Evolutionary conservation across 2,888 invertebrate species (phyloP), one percentile per base, ranked within the genome.

Genomic region (Mylabris sibirica): DNA sequence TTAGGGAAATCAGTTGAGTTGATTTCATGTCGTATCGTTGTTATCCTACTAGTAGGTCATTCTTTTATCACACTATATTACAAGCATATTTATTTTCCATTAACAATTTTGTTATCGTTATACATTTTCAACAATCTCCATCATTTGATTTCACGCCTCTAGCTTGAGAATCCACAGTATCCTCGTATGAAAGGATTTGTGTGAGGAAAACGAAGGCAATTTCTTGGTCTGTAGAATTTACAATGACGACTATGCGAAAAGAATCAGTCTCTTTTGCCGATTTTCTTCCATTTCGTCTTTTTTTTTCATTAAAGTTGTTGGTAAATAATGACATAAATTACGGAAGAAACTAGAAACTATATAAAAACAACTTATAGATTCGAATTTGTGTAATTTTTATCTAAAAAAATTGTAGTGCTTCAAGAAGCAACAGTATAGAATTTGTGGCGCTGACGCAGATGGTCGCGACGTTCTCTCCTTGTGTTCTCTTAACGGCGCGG

Each of bases 351-450:
- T 5, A 30, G 8, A 30, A 30, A 30, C 3, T n/a, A n/a, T n/a
- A n/a, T n/a, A n/a, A n/a, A n/a, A n/a, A n/a, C n/a, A n/a, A n/a
- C n/a, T n/a, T n/a, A n/a, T n/a, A n/a, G n/a, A n/a, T n/a, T n/a
- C n/a, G n/a, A n/a, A n/a, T n/a, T n/a, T n/a, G n/a, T n/a, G n/a
- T n/a, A 17, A 12, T 17, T n/a, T 14, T 38, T 38, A 20, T 12
- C 11, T 20, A 17, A 34, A 22, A 26, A 26, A 60, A 26, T 30
- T 26, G 11, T 41, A 14, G 41, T 3, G 24, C 8, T 6, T 35
- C 14, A 30, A 35, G 62, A 68, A 72, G 75, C 81, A 81, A 81
- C 81, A 81, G 81, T 76, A 76, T 79, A 77, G 59, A 60, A 65
- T 53, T 49, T 68, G 67, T 63, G 57, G 72, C 71, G 70, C 71